These are phyloP conservation scores for Struthidea cinerea DNA, from an alignment of 2,113 vertebrate genomes.

Conservation along the genomic window DNA sequence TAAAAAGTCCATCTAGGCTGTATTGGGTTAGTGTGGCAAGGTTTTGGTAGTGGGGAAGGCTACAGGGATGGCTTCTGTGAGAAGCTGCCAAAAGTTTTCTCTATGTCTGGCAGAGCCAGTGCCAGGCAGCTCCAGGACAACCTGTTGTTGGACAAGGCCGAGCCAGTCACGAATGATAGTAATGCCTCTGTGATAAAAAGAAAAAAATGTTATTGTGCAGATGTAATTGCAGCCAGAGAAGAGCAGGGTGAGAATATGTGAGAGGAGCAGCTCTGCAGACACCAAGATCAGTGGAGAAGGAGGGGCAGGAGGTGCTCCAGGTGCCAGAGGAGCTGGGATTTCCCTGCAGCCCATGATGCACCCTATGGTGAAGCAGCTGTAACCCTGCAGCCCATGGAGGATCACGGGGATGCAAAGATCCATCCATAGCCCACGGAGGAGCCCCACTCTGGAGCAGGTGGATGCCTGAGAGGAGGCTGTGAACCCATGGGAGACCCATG, in stretches of 20 bases:
- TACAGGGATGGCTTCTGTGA: neutral
- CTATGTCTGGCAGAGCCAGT: neutral
- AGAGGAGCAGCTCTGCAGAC: neutral
- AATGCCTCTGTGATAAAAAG: neutral
- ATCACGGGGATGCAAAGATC: accelerated
- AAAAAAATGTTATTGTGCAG: neutral
- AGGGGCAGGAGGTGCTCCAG: neutral
- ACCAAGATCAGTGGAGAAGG: neutral
- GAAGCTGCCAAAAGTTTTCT: neutral
- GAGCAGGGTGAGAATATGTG: neutral
- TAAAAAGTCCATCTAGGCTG: neutral
- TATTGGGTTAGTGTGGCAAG: neutral
- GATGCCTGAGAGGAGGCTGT: neutral
- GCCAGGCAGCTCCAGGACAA: neutral
- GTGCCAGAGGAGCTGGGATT: neutral
- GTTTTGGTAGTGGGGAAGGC: neutral
- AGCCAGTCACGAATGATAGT: neutral
- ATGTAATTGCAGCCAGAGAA: neutral
- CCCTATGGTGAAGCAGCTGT: neutral
- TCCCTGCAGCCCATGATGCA: accelerated
- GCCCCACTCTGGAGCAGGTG: accelerated
- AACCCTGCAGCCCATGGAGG: neutral
- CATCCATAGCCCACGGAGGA: accelerated
- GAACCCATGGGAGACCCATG: neutral
- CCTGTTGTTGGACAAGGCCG: accelerated